Percentiles rank a stretch among this genome's conserved stretches.
These are phyloP conservation scores for Cirrhinus mrigala DNA, from an alignment of 2,797 vertebrate species.

Conservation along the genomic window DNA sequence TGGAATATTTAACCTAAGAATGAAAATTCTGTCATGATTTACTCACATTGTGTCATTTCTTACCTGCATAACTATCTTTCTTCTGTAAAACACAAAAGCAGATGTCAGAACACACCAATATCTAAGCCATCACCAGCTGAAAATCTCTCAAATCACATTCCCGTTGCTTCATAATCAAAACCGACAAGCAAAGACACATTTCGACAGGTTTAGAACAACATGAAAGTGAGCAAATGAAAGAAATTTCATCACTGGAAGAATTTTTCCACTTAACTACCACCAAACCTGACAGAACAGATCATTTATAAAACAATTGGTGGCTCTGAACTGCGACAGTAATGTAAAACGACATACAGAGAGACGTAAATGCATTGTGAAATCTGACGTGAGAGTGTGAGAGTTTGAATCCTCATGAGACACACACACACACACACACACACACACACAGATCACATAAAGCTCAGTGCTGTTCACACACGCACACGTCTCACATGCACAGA, in stretches of 20 bases:
- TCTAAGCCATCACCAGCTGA: not conserved
- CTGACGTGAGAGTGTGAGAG: slow-evolving; percentile 69
- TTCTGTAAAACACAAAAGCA: not conserved
- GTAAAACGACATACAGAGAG: not conserved
- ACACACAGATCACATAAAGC: slow-evolving; percentile 37
- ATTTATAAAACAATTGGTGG: not conserved
- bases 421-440: slow-evolving; percentile 51
- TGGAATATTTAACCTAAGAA: not conserved
- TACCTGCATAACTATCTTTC: not conserved
- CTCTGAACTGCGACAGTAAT: not conserved
- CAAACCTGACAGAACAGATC: too few relatives aligned
- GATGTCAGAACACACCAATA: not conserved
- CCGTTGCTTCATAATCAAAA: not conserved
- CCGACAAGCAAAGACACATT: not conserved
- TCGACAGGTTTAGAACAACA: not conserved
- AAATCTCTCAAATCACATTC: not conserved
- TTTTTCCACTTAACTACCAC: not conserved
- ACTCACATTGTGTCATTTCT: not conserved
- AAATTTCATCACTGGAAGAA: not conserved
- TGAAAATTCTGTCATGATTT: not conserved
- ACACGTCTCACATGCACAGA: slow-evolving; percentile 4
- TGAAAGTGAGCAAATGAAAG: not conserved
- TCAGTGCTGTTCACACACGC: slow-evolving; percentile 45
- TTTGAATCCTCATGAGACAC: slow-evolving; percentile 61
- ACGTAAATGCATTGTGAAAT: slow-evolving; percentile 74